These are phyloP conservation scores for Ophion slaviceki DNA, from an alignment of 2,888 invertebrate species.

Conservation along the genomic window DNA sequence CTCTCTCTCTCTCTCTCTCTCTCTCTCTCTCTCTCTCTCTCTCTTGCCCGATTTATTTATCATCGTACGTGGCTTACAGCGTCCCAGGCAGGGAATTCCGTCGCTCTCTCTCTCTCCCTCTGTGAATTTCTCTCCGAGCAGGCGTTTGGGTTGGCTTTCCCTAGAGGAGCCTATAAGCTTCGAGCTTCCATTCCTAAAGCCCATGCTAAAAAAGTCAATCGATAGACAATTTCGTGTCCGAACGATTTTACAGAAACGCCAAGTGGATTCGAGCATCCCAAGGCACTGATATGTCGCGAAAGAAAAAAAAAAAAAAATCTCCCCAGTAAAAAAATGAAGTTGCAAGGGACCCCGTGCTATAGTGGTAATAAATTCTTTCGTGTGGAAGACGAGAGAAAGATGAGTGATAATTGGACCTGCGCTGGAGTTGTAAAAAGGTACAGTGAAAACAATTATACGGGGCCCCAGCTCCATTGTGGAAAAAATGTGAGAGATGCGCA, in stretches of 20 bases:
- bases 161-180: slow-evolving; percentile 12
- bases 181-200: neutral
- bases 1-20: neutral
- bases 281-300: neutral
- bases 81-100: slow-evolving; percentile 8
- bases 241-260: slow-evolving; percentile 2
- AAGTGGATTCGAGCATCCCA: neutral
- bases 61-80: neutral
- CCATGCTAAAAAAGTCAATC: slow-evolving; percentile 8
- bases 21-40: neutral
- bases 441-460: neutral
- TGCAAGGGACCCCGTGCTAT: neutral
- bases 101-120: neutral
- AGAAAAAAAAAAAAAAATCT: neutral
- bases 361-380: neutral
- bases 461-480: neutral
- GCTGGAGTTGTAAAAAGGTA: neutral
- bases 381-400: neutral
- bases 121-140: neutral
- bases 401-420: neutral
- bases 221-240: slow-evolving; percentile 8
- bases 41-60: slow-evolving; percentile 18
- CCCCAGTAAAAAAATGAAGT: neutral
- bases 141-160: slow-evolving; percentile 14
- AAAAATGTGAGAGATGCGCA: neutral